phyloP scores from a whole-genome alignment of 1,140 invertebrate genomes.

The Hesperophylax magnus region DNA sequence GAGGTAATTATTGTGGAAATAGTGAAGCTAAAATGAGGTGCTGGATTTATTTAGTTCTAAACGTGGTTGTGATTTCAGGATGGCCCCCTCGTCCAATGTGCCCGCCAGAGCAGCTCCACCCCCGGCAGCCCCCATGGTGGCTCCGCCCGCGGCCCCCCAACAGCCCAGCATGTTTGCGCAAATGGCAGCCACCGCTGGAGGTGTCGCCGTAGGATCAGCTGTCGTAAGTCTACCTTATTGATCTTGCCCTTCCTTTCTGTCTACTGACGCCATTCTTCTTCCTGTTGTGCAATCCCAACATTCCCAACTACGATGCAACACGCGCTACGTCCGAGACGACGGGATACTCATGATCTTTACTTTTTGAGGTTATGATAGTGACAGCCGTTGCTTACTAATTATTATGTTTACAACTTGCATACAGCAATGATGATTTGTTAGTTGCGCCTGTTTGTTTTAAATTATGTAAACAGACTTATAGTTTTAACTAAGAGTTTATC shows the following conservation, averaged over 20 bases:
- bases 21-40: neutral
- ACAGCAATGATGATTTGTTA: no score
- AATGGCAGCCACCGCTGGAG: constrained; percentile 93
- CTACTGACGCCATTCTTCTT: neutral
- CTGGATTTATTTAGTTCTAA: neutral
- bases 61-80: constrained; percentile 61
- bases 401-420: no score
- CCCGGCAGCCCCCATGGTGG: constrained; percentile 60
- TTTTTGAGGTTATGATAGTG: constrained; percentile 31
- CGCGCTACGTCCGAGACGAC: no score
- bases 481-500: no score
- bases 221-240: constrained; percentile 71
- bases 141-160: constrained; percentile 72
- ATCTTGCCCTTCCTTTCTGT: constrained; percentile 11
- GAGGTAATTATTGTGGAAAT: constrained; percentile 65
- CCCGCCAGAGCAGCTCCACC: constrained; percentile 70
- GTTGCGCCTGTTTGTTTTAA: no score
- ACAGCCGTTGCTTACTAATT: neutral
- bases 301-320: neutral
- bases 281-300: constrained; percentile 15
- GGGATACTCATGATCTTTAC: no score
- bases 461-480: no score
- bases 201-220: constrained; percentile 90
- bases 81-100: constrained; percentile 64
- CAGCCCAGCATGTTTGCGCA: constrained; percentile 82